Evolutionary conservation across 2,113 vertebrate species (phyloP), one percentile per base, ranked within the genome.

Genomic region (Stictonetta naevosa): DNA sequence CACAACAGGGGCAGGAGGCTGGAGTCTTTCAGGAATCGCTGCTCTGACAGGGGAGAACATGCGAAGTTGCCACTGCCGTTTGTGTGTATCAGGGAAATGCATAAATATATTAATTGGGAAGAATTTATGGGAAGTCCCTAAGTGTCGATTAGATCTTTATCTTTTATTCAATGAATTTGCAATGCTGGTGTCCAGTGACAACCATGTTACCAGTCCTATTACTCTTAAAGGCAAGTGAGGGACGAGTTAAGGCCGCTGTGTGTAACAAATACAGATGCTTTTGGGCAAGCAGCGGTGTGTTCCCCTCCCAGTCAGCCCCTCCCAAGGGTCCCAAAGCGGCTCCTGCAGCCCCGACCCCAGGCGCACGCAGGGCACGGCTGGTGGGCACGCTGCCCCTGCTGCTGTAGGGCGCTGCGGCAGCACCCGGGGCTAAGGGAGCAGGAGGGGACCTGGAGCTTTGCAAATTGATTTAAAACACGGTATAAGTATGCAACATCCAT

Each of bases 171-270:
- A 33, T 10, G 58, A 4, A 13, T 83, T 38, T 46, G 33, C 23
- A 36, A 2, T 13, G 12, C 15, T 23, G 28, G 28, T 38, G 72
- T 42, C 23, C 16, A 26, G 42, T 38, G 19, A 28, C 17, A 44
- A 3, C 22, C 26, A 0, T 1, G 11, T 34, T 40, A 9, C 17
- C 34, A 21, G 60, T n/a, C 75, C 55, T 20, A 4, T 12, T 23
- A 22, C 16, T 33, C 48, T 26, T 33, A 6, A 40, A 80, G n/a
- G 53, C 59, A 25, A 14, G 10, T 8, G 19, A 26, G 46, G 18
- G 44, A 48, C 29, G 46, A 68, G n/a, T 26, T 26, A 20, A 56
- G 53, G 62, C n/a, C 68, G 15, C n/a, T 4, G 6, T 13, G 1
- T 44, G 0, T 16, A 26, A 36, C 44, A 77, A 42, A 55, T 17